Evolutionary conservation across 2,888 invertebrate species (phyloP).

Genomic region (Acrobasis consociella): DNA sequence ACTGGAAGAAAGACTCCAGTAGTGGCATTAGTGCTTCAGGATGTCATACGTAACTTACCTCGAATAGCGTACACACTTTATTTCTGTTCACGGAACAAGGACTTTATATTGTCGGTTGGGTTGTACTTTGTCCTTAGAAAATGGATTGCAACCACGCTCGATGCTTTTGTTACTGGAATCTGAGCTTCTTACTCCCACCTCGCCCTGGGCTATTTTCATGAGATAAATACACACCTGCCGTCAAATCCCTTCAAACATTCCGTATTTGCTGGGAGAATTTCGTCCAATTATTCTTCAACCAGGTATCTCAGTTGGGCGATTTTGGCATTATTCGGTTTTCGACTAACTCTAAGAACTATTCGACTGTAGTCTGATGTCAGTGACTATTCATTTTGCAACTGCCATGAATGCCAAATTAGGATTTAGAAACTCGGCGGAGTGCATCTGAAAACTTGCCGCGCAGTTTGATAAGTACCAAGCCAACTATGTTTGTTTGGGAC

Average conservation of each 20-base stretch:
- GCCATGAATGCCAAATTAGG: conserved; percentile 37
- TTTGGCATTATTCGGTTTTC: conserved; percentile 35
- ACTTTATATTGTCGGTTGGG: too few relatives aligned
- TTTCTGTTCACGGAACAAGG: too few relatives aligned
- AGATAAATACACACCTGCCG: not conserved
- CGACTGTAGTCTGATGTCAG: conserved; percentile 38
- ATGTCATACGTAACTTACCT: too few relatives aligned
- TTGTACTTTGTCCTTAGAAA: too few relatives aligned
- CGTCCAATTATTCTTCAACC: conserved; percentile 32
- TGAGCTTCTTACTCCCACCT: too few relatives aligned
- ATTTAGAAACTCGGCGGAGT: conserved; percentile 28
- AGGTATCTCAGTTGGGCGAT: conserved; percentile 36
- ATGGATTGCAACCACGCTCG: too few relatives aligned
- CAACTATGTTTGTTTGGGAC: conserved; percentile 12
- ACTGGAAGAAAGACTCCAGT: too few relatives aligned
- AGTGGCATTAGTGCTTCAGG: too few relatives aligned
- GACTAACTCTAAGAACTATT: conserved; percentile 35
- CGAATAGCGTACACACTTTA: too few relatives aligned
- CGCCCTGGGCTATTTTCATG: too few relatives aligned
- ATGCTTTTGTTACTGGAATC: too few relatives aligned
- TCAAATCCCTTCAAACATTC: conserved; percentile 14
- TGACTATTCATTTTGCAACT: conserved; percentile 35
- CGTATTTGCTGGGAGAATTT: conserved; percentile 27
- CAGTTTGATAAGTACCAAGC: conserved; percentile 18
- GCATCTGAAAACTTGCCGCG: conserved; percentile 21